phyloP scores from a whole-genome alignment of 2,797 vertebrate species.

The Pipistrellus pipistrellus region DNA sequence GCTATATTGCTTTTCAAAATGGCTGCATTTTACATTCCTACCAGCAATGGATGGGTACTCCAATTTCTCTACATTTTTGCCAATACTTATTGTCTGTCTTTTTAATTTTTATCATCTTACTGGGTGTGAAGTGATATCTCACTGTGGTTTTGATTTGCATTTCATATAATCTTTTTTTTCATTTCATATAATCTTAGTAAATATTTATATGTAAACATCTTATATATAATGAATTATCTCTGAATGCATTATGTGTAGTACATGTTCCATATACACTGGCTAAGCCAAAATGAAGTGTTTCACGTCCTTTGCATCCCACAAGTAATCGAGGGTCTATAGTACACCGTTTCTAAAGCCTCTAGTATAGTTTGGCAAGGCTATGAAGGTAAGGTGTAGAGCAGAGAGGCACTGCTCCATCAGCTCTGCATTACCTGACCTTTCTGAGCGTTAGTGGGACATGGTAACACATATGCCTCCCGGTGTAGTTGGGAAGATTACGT shows the following conservation, averaged over 20 bases:
- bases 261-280: background rate
- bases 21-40: constrained; percentile 5
- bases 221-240: background rate
- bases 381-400: background rate
- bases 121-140: constrained; percentile 2
- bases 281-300: constrained; percentile 17
- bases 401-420: background rate
- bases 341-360: background rate
- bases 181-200: constrained; percentile 50
- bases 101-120: constrained; percentile 3
- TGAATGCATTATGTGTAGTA: background rate
- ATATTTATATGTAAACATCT: background rate
- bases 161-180: constrained; percentile 35
- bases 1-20: background rate
- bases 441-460: background rate
- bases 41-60: background rate
- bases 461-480: background rate
- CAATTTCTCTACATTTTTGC: constrained; percentile 8
- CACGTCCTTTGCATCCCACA: constrained; percentile 5
- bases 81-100: background rate
- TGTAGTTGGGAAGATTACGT: background rate
- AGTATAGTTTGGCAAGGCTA: constrained; percentile 10
- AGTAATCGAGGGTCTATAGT: background rate
- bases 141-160: background rate
- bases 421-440: background rate